Conservation (phyloP, 2,797 vertebrate species). For the Spea hammondii region DNA sequence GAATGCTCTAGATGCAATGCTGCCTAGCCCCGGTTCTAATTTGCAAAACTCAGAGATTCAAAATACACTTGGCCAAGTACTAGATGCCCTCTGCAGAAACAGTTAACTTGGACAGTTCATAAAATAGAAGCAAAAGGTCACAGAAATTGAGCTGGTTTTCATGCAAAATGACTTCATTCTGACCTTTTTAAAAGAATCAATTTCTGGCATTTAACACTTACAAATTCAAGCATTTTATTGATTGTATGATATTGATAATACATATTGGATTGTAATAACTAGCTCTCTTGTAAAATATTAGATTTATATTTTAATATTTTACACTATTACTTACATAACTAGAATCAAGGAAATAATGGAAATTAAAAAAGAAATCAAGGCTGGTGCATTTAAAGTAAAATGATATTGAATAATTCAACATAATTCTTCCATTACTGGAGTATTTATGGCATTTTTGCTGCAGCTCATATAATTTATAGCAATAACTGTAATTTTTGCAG, state of each 20-base stretch:
- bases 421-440: constrained; percentile 20
- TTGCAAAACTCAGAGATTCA: no score
- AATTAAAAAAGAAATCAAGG: constrained; percentile 21
- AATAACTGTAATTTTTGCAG: constrained; percentile 8
- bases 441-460: constrained; percentile 16
- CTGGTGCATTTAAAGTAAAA: constrained; percentile 29
- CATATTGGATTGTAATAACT: constrained; percentile 41
- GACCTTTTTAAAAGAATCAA: constrained; percentile 44
- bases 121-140: constrained; percentile 30
- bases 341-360: constrained; percentile 25
- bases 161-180: constrained; percentile 44
- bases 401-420: constrained; percentile 42
- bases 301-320: constrained; percentile 37
- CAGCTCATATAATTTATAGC: constrained; percentile 8
- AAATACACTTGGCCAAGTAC: no score
- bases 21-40: no score
- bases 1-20: no score
- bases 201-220: constrained; percentile 42
- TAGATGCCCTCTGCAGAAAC: background rate
- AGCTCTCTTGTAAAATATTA: constrained; percentile 30
- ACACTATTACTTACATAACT: constrained; percentile 35
- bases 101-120: constrained; percentile 34
- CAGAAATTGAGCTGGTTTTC: constrained; percentile 31
- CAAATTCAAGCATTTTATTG: constrained; percentile 35
- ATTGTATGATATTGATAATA: constrained; percentile 43